These are phyloP conservation scores for Drosophila nigrodunni DNA, from an alignment of 1,140 invertebrate genomes.

Conservation along the genomic window DNA sequence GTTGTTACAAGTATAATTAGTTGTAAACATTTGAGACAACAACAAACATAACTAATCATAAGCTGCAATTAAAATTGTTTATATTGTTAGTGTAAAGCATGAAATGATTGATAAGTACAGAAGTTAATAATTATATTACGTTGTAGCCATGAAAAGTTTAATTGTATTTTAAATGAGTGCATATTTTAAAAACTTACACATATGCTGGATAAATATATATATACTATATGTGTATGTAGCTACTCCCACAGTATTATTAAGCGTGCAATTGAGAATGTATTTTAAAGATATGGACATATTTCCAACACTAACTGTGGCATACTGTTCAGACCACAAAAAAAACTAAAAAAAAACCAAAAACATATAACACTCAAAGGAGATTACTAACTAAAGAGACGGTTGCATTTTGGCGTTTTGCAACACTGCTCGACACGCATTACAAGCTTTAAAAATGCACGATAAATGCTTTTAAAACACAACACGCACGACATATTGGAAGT, in stretches of 20 bases:
- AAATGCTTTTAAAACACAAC: not conserved
- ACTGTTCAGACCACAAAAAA: not conserved
- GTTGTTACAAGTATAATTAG: slow-evolving; percentile 7
- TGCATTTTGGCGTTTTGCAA: slow-evolving; percentile 9
- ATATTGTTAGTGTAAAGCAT: slow-evolving; percentile 27
- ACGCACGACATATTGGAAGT: slow-evolving; percentile 7
- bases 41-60: slow-evolving; percentile 6
- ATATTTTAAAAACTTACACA: slow-evolving; percentile 28
- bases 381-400: slow-evolving; percentile 1
- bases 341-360: not conserved
- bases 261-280: slow-evolving; percentile 48
- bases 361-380: not conserved
- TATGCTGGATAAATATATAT: slow-evolving; percentile 21
- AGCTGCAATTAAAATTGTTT: slow-evolving; percentile 10
- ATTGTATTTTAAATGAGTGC: slow-evolving; percentile 18
- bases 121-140: slow-evolving; percentile 11
- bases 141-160: slow-evolving; percentile 17
- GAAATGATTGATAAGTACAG: slow-evolving; percentile 7
- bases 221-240: not conserved
- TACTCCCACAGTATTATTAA: slow-evolving; percentile 51
- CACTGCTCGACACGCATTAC: slow-evolving; percentile 9
- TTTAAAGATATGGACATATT: slow-evolving; percentile 20
- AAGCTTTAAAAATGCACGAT: slow-evolving; percentile 5
- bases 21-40: not conserved
- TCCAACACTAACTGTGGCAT: not conserved